These are phyloP conservation scores for Globodera rostochiensis DNA, from an alignment of 1,140 invertebrate genomes.

Conservation along the genomic window DNA sequence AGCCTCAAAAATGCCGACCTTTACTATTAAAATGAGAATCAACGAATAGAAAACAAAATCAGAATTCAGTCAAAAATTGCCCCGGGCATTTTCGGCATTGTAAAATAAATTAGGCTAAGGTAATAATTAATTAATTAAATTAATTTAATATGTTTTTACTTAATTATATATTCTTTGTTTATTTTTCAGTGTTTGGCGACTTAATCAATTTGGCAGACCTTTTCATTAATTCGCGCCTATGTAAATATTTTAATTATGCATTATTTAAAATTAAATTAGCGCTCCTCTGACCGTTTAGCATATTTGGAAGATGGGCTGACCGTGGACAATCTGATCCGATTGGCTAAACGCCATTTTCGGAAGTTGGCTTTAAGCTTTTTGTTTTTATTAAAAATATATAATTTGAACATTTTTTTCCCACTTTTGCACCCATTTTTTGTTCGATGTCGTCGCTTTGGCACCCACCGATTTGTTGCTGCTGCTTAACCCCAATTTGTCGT, in stretches of 20 bases:
- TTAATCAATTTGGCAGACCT: slow-evolving; percentile 44
- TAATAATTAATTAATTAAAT: no score
- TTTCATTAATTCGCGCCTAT: slow-evolving; percentile 48
- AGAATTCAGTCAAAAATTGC: not conserved
- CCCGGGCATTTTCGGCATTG: slow-evolving; percentile 30
- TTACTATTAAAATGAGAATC: no score
- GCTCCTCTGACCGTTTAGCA: slow-evolving; percentile 15
- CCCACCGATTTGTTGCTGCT: slow-evolving; percentile 45
- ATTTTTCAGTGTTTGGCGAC: slow-evolving; percentile 14
- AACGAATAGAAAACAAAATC: no score
- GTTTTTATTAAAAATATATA: slow-evolving; percentile 23
- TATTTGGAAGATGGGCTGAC: slow-evolving; percentile 49
- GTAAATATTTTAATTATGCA: slow-evolving; percentile 30
- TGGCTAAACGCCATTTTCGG: slow-evolving; percentile 49
- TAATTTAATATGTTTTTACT: no score
- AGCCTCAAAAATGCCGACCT: no score
- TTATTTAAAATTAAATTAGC: not conserved
- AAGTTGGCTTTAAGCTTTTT: slow-evolving; percentile 22
- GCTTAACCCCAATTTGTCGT: slow-evolving; percentile 27
- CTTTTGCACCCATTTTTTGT: slow-evolving; percentile 32
- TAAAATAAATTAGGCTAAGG: no score
- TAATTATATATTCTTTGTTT: not conserved
- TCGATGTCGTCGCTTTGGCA: slow-evolving; percentile 43
- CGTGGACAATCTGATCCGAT: slow-evolving; percentile 31
- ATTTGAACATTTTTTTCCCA: slow-evolving; percentile 18